Evolutionary conservation across 2,797 vertebrate genomes (phyloP).

Genomic region (Yasuhikotakia modesta): DNA sequence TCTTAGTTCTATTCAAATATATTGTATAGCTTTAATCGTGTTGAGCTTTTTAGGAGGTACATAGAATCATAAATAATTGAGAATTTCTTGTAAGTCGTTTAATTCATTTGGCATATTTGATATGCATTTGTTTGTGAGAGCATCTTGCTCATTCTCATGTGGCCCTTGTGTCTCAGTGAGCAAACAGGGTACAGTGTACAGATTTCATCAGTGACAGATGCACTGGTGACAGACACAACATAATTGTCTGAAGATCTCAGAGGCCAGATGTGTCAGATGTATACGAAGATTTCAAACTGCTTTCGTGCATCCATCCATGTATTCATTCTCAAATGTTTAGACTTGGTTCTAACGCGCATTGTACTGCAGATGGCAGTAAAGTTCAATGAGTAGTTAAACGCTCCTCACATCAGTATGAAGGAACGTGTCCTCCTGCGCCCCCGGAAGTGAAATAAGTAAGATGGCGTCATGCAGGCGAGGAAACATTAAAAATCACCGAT

Average conservation of each 20-base stretch:
- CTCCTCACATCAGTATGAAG: neutral
- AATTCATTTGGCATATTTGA: neutral
- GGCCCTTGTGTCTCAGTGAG: conserved; percentile 16
- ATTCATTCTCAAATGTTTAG: too few relatives aligned
- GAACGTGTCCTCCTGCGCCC: conserved; percentile 34
- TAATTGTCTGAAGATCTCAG: conserved; percentile 16
- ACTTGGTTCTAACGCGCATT: neutral
- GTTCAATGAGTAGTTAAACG: neutral
- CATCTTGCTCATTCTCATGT: conserved; percentile 8
- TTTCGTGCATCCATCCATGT: too few relatives aligned
- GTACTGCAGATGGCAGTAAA: neutral
- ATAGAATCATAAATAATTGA: neutral
- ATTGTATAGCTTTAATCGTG: too few relatives aligned
- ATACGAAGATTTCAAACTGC: too few relatives aligned
- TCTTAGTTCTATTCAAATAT: neutral
- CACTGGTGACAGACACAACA: conserved; percentile 28
- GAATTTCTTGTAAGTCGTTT: neutral
- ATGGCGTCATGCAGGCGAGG: conserved; percentile 74
- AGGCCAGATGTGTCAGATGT: neutral
- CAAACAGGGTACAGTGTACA: conserved; percentile 13
- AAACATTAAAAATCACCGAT: conserved; percentile 23
- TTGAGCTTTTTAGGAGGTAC: too few relatives aligned
- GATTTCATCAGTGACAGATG: conserved; percentile 35
- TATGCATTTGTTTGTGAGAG: neutral
- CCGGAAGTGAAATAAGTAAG: conserved; percentile 61